Conservation (phyloP, 2,888 invertebrate genomes). For the Melanotus villosus region DNA sequence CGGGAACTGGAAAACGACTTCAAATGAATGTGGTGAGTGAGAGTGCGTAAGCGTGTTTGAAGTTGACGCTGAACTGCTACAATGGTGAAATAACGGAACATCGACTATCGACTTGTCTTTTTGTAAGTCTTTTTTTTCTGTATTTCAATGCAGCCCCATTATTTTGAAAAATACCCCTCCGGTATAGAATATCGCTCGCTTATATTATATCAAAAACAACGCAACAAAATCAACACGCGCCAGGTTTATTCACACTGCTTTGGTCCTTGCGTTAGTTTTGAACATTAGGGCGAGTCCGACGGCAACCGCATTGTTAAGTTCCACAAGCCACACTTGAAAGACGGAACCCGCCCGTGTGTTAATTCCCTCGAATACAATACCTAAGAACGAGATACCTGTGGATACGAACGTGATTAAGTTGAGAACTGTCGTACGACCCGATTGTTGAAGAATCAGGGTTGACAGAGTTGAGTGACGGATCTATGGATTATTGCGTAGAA, state of each 20-base stretch:
- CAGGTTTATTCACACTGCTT: not conserved
- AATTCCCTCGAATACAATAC: slow-evolving; percentile 29
- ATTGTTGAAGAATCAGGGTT: slow-evolving; percentile 48
- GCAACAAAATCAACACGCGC: not conserved
- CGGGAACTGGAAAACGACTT: slow-evolving; percentile 12
- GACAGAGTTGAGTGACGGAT: slow-evolving; percentile 49
- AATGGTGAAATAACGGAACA: slow-evolving; percentile 15
- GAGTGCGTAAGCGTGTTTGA: slow-evolving; percentile 24
- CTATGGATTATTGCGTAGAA: slow-evolving; percentile 47
- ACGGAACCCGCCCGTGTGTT: slow-evolving; percentile 41
- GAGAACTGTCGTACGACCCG: slow-evolving; percentile 44
- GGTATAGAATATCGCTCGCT: too few relatives aligned
- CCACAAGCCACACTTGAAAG: slow-evolving; percentile 48
- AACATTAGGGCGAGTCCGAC: slow-evolving; percentile 47
- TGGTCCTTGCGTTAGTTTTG: not conserved
- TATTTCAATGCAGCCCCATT: not conserved
- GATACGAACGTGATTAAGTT: slow-evolving; percentile 32
- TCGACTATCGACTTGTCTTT: not conserved
- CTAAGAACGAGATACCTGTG: slow-evolving; percentile 42
- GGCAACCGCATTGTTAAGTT: slow-evolving; percentile 50
- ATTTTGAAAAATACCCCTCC: too few relatives aligned
- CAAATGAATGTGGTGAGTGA: slow-evolving; percentile 24
- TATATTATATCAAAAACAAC: too few relatives aligned
- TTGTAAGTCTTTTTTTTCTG: slow-evolving; percentile 15
- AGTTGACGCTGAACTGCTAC: slow-evolving; percentile 20